Conservation (phyloP, 2,888 invertebrate genomes). For the Caenorhabditis sp. region DNA sequence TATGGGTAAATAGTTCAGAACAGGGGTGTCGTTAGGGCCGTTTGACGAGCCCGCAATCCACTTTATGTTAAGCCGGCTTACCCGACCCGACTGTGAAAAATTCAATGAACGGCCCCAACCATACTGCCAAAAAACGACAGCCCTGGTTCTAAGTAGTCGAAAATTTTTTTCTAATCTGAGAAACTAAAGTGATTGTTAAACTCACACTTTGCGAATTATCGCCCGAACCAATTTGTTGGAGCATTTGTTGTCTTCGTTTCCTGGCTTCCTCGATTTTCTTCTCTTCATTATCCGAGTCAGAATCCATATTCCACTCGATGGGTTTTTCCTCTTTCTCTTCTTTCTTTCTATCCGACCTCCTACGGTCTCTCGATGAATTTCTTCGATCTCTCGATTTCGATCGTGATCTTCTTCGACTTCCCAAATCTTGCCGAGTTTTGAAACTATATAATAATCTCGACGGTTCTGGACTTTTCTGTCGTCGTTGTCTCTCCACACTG, state of each 20-base stretch:
- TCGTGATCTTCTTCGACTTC: conserved; percentile 17
- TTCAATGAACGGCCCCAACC: no score
- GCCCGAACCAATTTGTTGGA: conserved; percentile 33
- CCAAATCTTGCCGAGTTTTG: not conserved
- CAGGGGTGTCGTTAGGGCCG: no score
- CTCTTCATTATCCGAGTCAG: conserved; percentile 57
- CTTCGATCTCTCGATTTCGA: conserved; percentile 7
- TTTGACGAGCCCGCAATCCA: no score
- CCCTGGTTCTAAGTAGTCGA: no score
- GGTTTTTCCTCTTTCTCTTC: conserved; percentile 18
- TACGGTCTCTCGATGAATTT: conserved; percentile 6
- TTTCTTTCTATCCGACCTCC: conserved; percentile 2
- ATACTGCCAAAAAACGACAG: no score
- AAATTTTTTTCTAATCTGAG: no score
- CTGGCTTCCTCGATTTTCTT: conserved; percentile 59
- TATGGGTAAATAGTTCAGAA: no score
- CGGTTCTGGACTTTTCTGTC: conserved; percentile 13
- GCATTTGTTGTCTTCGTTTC: conserved; percentile 44
- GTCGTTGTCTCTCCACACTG: conserved; percentile 10
- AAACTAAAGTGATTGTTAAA: not conserved
- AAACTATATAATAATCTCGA: not conserved
- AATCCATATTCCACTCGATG: conserved; percentile 53
- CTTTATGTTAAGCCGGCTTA: no score
- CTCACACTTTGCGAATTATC: conserved; percentile 13
- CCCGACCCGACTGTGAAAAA: no score